These are phyloP conservation scores for Phainopepla nitens DNA, from an alignment of 2,113 vertebrate genomes.

Conservation along the genomic window DNA sequence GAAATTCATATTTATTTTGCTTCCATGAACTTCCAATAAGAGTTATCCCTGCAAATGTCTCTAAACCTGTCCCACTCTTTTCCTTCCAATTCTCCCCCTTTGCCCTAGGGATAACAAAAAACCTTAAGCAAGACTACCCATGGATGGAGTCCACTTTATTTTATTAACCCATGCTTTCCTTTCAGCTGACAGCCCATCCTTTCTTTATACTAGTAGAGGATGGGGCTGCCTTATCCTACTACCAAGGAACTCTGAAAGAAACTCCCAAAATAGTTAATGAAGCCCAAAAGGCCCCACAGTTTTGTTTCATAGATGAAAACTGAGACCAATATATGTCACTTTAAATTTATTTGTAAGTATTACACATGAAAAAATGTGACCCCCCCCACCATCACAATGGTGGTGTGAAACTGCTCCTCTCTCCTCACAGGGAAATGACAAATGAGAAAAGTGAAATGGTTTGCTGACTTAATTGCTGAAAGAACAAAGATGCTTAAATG, in stretches of 20 bases:
- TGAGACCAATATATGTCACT: background rate
- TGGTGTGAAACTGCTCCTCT: background rate
- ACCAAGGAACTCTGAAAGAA: background rate
- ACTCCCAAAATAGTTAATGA: background rate
- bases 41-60: background rate
- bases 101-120: background rate
- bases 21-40: background rate
- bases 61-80: background rate
- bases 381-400: rapidly evolving
- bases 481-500: background rate
- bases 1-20: background rate
- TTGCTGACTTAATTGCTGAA: background rate
- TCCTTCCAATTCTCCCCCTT: background rate
- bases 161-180: background rate
- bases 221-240: background rate
- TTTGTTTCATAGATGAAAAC: background rate
- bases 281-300: background rate
- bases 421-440: background rate
- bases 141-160: background rate
- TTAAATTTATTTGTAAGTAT: background rate
- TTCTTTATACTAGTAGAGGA: background rate
- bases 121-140: background rate
- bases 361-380: background rate
- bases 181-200: background rate
- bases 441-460: background rate